Base-by-base conservation (phyloP, 2,797 vertebrate species). In the Pelochelys cantorii region DNA sequence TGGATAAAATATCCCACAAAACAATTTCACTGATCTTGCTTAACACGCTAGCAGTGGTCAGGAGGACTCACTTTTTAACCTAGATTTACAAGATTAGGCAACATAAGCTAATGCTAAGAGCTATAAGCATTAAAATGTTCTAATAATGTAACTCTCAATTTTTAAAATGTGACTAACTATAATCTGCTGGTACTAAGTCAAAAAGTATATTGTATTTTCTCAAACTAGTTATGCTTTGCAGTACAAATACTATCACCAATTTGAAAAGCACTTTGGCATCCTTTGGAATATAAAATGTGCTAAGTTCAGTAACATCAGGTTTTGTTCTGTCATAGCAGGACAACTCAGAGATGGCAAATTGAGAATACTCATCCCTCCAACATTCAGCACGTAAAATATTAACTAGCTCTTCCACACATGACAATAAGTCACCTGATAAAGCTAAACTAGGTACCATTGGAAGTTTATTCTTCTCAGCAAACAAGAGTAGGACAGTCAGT, bases 311-410 rank as follows among this genome's bases (percentile, higher is more conserved):
- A 94, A 71, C 31, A 78, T 52, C 42, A 68, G 62, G 20, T 79
- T 91, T 17, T 0, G 74, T 11, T 80, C 56, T 31, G 84, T 29
- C 74, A 23, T 60, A 89, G 22, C 78, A 11, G 13, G 68, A 79
- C 80, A 48, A 89, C 84, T 78, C 91, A 79, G 22, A 52, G 71
- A 93, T 92, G 87, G 88, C 88, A 92, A 96, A 85, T 9, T 0
- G 0, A 37, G 65, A 31, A 5, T 55, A 79, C 8, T 87, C 62
- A 71, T 42, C 86, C 48, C 74, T 81, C 79, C 5, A 4, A 5
- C 23, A 22, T 87, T 86, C 59, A 42, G 59, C 77, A 65, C 15
- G n/a, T 12, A 77, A 15, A 77, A 34, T 22, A 85, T 20, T 77
- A 81, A 91, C 13, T 34, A 90, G 34, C 85, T 86, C 83, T 90